phyloP scores from a whole-genome alignment of 1,140 invertebrate species.

The Drosophila prosaltans region DNA sequence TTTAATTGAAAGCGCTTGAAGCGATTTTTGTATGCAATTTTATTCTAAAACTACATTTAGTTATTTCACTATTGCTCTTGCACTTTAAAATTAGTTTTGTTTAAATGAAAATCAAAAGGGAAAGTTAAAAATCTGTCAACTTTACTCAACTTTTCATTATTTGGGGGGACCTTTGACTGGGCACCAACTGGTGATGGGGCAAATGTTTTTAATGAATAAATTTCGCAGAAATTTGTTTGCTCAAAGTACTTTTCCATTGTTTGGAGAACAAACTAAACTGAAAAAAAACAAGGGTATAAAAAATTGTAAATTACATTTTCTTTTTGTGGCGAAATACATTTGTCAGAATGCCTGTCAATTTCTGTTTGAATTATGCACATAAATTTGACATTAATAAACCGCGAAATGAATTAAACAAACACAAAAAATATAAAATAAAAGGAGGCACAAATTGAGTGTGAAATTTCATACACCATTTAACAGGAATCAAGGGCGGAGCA shows the following conservation, averaged over 20 bases:
- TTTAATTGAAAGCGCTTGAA: too few relatives aligned
- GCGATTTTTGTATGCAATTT: too few relatives aligned
- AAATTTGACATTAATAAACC: constrained; percentile 75
- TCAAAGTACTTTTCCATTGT: constrained; percentile 1
- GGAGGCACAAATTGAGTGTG: constrained; percentile 70
- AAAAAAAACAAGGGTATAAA: neutral
- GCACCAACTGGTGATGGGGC: neutral
- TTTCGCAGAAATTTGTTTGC: constrained; percentile 5
- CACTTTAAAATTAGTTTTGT: too few relatives aligned
- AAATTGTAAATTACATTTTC: constrained; percentile 2
- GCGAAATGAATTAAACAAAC: constrained; percentile 42
- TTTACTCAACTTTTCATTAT: constrained; percentile 6
- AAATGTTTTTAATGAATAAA: constrained; percentile 13
- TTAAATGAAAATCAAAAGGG: too few relatives aligned
- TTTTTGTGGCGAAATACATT: constrained; percentile 24
- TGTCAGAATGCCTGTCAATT: constrained; percentile 37
- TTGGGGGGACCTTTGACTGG: neutral
- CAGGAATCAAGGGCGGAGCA: constrained; percentile 24
- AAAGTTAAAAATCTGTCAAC: neutral
- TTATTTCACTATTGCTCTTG: too few relatives aligned
- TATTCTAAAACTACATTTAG: too few relatives aligned
- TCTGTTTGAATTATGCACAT: constrained; percentile 53
- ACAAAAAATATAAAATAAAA: constrained; percentile 24
- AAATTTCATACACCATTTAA: constrained; percentile 77
- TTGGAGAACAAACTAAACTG: neutral